Conservation (phyloP, 2,113 vertebrate genomes). For the Labeo catla region DNA sequence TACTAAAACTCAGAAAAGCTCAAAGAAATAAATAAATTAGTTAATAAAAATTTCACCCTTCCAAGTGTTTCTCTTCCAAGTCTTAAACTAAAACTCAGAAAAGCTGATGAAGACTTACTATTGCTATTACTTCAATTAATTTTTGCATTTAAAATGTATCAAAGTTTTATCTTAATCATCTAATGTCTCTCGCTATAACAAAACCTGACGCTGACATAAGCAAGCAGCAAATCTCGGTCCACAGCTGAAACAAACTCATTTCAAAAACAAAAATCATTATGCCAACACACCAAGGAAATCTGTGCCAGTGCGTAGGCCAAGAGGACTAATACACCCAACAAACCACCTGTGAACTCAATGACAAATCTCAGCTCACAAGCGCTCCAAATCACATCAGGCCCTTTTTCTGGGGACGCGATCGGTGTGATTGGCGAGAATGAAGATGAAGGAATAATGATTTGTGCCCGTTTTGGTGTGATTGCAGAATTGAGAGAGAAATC, state of each 20-base stretch:
- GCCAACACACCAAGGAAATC: neutral
- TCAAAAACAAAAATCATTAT: neutral
- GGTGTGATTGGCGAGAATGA: neutral
- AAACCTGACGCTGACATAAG: neutral
- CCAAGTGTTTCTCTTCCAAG: too few species aligned
- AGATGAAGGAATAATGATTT: slow-evolving; percentile 29
- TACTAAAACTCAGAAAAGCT: too few species aligned
- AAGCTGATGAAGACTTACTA: too few species aligned
- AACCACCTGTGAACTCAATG: neutral
- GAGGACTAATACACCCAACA: neutral
- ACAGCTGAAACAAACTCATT: neutral
- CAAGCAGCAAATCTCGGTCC: neutral
- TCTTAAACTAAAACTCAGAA: too few species aligned
- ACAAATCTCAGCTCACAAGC: neutral
- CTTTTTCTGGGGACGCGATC: neutral
- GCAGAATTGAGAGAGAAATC: slow-evolving; percentile 28
- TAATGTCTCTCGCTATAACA: neutral
- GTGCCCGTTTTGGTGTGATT: slow-evolving; percentile 4
- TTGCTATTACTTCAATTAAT: too few species aligned
- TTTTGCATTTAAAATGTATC: too few species aligned
- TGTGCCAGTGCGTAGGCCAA: neutral
- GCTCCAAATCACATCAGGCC: neutral
- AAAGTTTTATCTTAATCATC: neutral
- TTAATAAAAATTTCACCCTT: too few species aligned
- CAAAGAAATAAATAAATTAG: too few species aligned